Evolutionary conservation across 2,797 vertebrate species (phyloP), one percentile per base, ranked within the genome.

Genomic region (Crax fasciolata): DNA sequence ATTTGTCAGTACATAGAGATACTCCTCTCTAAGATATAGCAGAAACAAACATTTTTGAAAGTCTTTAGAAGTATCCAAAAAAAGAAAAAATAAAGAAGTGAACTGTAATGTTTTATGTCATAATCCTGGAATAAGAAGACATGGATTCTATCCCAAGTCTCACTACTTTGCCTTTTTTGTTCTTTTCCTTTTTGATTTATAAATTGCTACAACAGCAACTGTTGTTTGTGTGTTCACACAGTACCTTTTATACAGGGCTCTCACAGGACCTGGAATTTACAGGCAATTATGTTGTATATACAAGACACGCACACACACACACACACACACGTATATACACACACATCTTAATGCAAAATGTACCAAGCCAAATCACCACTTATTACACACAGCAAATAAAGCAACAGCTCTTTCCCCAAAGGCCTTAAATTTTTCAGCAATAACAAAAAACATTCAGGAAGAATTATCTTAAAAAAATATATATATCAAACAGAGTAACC

Each of bases 271-370:
- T 12, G 7, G 43, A 80, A 67, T 80, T 62, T 52, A 9, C 35
- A 55, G 25, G 8, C 44, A 41, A 70, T 84, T n/a, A 52, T 9
- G 32, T 7, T 44, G 17, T 18, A 44, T 18, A 44, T 27, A 25
- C 13, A 35, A 35, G 35, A 19, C 1, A 62, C n/a, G n/a, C 1
- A 23, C 5, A 57, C 23, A 15, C 6, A 21, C 13, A 19, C 1
- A 62, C 1, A 23, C 5, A 57, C 23, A 15, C 6, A 21, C 13
- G 21, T 25, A 25, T 8, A 18, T 15, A 61, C 35, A 41, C 25
- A 30, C 20, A 25, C 16, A 11, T 5, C 35, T 63, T 8, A 67
- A 70, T 23, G 8, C 19, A 80, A 94, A 74, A 55, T 9, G 2
- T 24, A 32, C 23, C 7, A 11, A 21, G 25, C 0, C 55, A 35